These are phyloP conservation scores for Sphaeramia orbicularis DNA, from an alignment of 2,797 vertebrate species.

Conservation along the genomic window DNA sequence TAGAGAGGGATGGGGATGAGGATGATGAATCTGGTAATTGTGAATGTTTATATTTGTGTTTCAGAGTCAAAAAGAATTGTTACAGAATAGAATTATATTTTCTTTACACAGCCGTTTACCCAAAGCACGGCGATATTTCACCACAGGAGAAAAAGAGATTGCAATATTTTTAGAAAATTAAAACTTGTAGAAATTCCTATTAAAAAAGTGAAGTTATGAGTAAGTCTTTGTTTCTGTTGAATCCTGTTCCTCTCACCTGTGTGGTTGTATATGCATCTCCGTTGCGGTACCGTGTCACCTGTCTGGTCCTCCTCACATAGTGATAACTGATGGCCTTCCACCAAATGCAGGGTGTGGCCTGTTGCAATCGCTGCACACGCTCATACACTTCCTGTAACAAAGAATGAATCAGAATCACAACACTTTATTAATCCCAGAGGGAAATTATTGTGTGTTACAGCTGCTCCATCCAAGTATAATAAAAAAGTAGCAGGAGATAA, in stretches of 20 bases:
- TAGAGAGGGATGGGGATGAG: not conserved
- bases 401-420: not conserved
- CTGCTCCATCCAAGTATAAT: no score
- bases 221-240: no score
- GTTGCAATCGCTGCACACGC: conserved; percentile 90
- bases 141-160: conserved; percentile 38
- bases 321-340: conserved; percentile 98
- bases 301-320: conserved; percentile 91
- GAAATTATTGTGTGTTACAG: no score
- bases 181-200: not conserved
- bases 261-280: conserved; percentile 94
- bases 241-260: conserved; percentile 67
- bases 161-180: conserved; percentile 1
- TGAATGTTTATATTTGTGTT: conserved; percentile 2
- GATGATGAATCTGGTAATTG: not conserved
- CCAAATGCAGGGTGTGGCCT: conserved; percentile 93
- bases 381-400: conserved; percentile 86
- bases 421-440: no score
- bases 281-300: conserved; percentile 93
- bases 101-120: conserved; percentile 43
- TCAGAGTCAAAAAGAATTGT: conserved; percentile 7
- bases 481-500: no score
- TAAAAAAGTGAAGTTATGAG: not conserved
- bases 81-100: conserved; percentile 19
- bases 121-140: conserved; percentile 34